Evolutionary conservation across 2,797 vertebrate species (phyloP).

Genomic region (Poliocrania exsul): DNA sequence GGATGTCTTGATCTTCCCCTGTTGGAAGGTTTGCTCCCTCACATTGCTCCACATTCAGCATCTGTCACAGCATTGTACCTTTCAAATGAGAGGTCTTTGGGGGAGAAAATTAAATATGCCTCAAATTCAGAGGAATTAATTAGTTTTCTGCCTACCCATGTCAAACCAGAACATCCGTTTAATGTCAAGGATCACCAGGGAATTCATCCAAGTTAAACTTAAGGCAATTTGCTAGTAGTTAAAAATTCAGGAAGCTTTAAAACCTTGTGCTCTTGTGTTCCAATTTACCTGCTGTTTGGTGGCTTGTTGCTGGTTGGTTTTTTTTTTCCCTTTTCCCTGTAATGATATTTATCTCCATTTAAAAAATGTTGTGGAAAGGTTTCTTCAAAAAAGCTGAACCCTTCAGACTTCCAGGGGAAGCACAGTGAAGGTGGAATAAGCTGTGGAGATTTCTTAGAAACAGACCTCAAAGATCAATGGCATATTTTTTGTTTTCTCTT

Average conservation of each 20-base stretch:
- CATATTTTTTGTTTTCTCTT: not conserved
- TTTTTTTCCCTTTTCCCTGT: not conserved
- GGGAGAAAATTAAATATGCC: constrained; percentile 63
- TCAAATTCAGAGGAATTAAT: constrained; percentile 68
- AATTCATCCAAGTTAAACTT: constrained; percentile 53
- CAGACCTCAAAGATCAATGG: rapidly evolving
- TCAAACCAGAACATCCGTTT: constrained; percentile 44
- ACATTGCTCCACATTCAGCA: not conserved
- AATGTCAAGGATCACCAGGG: constrained; percentile 16
- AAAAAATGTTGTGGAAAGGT: not conserved
- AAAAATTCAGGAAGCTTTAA: constrained; percentile 59
- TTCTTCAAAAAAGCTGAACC: not conserved
- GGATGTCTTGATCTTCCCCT: not conserved
- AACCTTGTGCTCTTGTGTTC: constrained; percentile 25
- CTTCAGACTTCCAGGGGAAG: not conserved
- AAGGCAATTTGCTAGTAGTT: constrained; percentile 55
- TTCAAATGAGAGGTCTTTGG: constrained; percentile 48
- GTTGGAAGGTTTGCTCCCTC: not conserved
- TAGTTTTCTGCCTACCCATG: constrained; percentile 64
- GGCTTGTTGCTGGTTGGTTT: not conserved
- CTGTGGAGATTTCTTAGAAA: not conserved
- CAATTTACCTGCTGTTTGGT: constrained; percentile 33
- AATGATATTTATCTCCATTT: not conserved
- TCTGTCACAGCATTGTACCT: constrained; percentile 23
- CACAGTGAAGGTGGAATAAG: not conserved